These are phyloP conservation scores for Cephus rjabovi DNA, from an alignment of 2,888 invertebrate genomes.

Conservation along the genomic window DNA sequence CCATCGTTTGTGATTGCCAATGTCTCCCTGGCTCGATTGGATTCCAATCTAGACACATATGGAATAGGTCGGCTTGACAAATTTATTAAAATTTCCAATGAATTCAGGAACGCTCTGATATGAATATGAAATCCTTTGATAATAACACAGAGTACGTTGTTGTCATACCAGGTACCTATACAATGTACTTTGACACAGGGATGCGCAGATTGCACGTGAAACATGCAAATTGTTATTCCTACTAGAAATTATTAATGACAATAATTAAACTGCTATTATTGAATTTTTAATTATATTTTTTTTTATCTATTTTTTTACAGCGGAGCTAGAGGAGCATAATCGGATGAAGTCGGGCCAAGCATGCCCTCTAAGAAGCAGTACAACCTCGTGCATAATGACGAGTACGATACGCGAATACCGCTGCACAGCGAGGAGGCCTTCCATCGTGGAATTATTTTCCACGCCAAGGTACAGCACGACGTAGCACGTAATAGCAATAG, in stretches of 20 bases:
- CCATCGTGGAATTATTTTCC: slow-evolving; percentile 95
- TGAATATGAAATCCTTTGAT: background rate
- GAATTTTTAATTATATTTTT: background rate
- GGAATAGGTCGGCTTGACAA: background rate
- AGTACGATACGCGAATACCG: slow-evolving; percentile 96
- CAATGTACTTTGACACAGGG: background rate
- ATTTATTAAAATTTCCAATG: background rate
- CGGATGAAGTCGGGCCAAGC: slow-evolving; percentile 67
- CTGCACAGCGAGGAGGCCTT: slow-evolving; percentile 97
- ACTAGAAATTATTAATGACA: too few species aligned
- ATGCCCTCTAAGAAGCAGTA: slow-evolving; percentile 93
- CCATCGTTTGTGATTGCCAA: background rate
- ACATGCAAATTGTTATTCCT: too few species aligned
- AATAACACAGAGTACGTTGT: background rate
- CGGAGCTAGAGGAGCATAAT: slow-evolving; percentile 58
- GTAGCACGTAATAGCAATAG: background rate
- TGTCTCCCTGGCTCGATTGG: background rate
- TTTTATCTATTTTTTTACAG: slow-evolving; percentile 43
- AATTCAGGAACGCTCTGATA: background rate
- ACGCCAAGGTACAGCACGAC: slow-evolving; percentile 87
- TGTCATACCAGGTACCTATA: background rate
- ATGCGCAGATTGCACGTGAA: too few species aligned
- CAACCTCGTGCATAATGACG: slow-evolving; percentile 95
- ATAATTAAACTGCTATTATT: background rate
- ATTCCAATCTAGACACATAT: background rate